Evolutionary conservation across 92 coral and sea anemone genomes (phyloP).

Genomic region (Blastomussa wellsi): DNA sequence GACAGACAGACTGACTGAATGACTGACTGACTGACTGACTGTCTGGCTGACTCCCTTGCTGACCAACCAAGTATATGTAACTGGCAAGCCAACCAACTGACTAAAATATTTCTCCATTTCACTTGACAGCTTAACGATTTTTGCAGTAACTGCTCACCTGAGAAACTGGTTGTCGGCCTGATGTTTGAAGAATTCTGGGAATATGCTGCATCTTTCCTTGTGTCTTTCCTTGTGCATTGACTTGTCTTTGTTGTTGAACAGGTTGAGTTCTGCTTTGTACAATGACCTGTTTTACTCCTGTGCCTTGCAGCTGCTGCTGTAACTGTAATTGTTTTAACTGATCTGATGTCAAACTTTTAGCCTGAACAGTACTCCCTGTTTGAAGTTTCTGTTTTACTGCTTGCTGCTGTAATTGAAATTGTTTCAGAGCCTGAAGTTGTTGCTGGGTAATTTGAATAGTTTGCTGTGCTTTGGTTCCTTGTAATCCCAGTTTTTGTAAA

Average conservation of each 20-base stretch:
- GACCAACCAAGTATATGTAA: too few relatives aligned
- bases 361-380: conserved; percentile 34
- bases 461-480: conserved; percentile 84
- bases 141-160: conserved; percentile 56
- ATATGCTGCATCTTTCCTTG: conserved; percentile 65
- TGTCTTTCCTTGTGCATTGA: conserved; percentile 59
- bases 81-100: not conserved
- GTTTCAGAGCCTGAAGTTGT: conserved; percentile 86
- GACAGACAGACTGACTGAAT: not conserved
- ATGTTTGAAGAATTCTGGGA: conserved; percentile 80
- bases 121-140: not conserved
- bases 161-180: conserved; percentile 82
- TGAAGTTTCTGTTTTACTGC: conserved; percentile 49
- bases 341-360: conserved; percentile 67
- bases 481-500: conserved; percentile 74
- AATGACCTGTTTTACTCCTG: conserved; percentile 49
- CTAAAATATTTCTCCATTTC: not conserved
- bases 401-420: conserved; percentile 78
- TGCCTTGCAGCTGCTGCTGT: conserved; percentile 75
- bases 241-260: conserved; percentile 69
- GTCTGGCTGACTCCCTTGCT: too few relatives aligned
- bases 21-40: not conserved
- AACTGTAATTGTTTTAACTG: conserved; percentile 73
- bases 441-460: conserved; percentile 90
- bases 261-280: conserved; percentile 56